Base-by-base conservation (phyloP, 2,888 invertebrate species). In the Drosophila borealis region DNA sequence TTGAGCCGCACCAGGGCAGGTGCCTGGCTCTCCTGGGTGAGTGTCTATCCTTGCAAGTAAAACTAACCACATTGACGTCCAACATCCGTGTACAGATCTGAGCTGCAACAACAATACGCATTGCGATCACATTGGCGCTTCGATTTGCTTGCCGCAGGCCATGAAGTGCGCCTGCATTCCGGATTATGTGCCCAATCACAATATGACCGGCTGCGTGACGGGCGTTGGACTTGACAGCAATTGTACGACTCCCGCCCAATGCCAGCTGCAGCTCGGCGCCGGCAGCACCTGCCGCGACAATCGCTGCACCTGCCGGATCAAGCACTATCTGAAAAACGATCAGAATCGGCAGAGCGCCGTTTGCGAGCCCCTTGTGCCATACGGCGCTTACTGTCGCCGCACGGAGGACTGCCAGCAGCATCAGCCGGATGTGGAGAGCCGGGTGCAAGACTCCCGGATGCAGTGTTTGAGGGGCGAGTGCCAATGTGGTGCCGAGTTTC, bases 11-110 rank as follows among this genome's bases (percentile, higher is more conserved):
- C 13, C 45, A 76, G 14, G 84, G 78, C 6, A 63, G 63, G 41
- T 92, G 92, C 66, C 45, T 78, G 29, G 82, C 91, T 3, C 48
- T 76, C n/a, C 68, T 91, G 10, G 82, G 92, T 92, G 71, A 79
- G 83, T 74, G 2, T 2, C 4, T 2, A 14, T 8, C 36, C 9
- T 1, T 21, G n/a, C 9, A 8, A 6, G 13, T 17, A n/a, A 4
- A 5, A 17, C 4, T 8, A 10, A 14, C 8, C 36, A 17, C 1
- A 25, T 36, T 19, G 6, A 21, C 4, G 19, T 9, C 3, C 10
- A 11, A 4, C 25, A 14, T 46, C 34, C 4, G 8, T 29, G 0
- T 11, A 57, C 53, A 85, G 87, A 82, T 39, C 8, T 51, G 0
- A 48, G 5, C 11, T 85, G 85, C 51, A n/a, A 0, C 9, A 67